Percentiles rank a stretch among this genome's conserved stretches.
Conservation (phyloP, 2,888 invertebrate species). For the Callyntrura sp. region DNA sequence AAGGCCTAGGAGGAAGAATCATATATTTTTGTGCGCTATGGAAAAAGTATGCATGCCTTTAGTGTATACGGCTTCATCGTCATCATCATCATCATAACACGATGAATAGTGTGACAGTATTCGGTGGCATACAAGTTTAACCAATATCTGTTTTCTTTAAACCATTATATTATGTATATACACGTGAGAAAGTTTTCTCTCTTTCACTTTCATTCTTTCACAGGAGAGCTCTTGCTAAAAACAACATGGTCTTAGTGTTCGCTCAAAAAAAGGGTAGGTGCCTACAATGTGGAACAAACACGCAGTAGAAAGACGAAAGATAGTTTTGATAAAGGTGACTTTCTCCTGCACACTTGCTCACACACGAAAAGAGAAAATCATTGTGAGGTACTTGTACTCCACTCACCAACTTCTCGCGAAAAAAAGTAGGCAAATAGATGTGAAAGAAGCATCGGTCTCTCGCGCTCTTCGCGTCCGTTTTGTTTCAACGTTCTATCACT, state of each 20-base stretch:
- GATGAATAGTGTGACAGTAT: conserved; percentile 4
- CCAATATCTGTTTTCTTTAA: neutral
- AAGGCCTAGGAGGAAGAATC: neutral
- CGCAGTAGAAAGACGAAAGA: neutral
- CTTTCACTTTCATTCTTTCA: conserved; percentile 34
- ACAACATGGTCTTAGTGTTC: neutral
- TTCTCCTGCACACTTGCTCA: conserved; percentile 36
- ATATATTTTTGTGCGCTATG: neutral
- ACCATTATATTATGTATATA: neutral
- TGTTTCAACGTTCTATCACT: conserved; percentile 10
- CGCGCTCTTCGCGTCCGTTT: neutral
- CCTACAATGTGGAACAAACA: conserved; percentile 15
- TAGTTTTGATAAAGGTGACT: conserved; percentile 47
- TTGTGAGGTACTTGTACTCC: conserved; percentile 55
- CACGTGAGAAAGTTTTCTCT: conserved; percentile 2
- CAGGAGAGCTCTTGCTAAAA: neutral
- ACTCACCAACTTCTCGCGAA: conserved; percentile 61
- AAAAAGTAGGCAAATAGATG: conserved; percentile 58
- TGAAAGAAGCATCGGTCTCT: conserved; percentile 17
- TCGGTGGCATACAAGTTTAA: neutral
- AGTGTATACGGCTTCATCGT: neutral
- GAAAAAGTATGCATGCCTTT: neutral
- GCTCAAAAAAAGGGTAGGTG: neutral
- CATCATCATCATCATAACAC: neutral
- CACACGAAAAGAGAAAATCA: conserved; percentile 47